Percentiles rank a stretch among this genome's conserved stretches.
Conservation (phyloP, 2,888 invertebrate species). For the Lasiommata megera region DNA sequence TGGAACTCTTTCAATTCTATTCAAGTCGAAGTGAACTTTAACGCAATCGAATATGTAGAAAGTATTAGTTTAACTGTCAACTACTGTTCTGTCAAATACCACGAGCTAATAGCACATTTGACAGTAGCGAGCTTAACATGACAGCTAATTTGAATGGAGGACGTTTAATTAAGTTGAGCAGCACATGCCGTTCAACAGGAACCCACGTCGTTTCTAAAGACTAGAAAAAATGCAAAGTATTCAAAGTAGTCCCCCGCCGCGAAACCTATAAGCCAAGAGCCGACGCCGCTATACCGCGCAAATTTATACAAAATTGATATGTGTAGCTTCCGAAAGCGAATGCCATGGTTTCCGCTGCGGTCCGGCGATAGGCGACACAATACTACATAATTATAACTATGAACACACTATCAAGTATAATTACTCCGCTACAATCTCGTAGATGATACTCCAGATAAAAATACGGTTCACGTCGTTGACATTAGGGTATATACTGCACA, state of each 20-base stretch:
- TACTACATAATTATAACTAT: conserved; percentile 40
- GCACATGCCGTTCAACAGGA: conserved; percentile 51
- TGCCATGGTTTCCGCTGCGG: conserved; percentile 38
- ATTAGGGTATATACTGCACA: too few relatives aligned
- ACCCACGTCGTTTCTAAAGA: conserved; percentile 61
- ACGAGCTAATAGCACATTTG: too few relatives aligned
- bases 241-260: conserved; percentile 52
- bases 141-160: background rate
- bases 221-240: conserved; percentile 79
- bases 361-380: conserved; percentile 42
- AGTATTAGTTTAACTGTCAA: too few relatives aligned
- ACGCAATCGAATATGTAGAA: too few relatives aligned
- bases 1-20: too few relatives aligned
- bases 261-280: conserved; percentile 48
- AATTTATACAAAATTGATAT: conserved; percentile 59
- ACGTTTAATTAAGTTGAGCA: conserved; percentile 18
- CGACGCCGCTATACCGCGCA: conserved; percentile 38
- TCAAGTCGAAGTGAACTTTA: too few relatives aligned
- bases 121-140: background rate
- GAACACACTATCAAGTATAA: conserved; percentile 55
- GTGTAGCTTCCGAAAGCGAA: conserved; percentile 55
- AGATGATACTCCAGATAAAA: background rate
- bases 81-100: too few relatives aligned
- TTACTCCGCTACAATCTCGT: background rate
- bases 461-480: too few relatives aligned